Percentiles rank a stretch among this genome's conserved stretches.
Conservation (phyloP, 2,888 invertebrate species). For the Netelia virgata region DNA sequence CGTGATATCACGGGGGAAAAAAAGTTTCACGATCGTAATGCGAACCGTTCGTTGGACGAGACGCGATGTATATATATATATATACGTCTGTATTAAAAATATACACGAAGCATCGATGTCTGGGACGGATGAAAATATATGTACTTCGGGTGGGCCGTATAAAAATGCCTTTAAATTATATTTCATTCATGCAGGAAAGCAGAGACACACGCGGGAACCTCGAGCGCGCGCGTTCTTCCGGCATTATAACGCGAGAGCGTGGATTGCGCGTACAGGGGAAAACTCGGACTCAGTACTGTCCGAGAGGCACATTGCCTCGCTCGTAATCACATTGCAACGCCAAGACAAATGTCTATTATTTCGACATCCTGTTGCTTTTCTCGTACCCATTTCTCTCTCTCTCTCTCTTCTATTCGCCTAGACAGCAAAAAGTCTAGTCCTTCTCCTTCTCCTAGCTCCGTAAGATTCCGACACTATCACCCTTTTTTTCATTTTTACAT, state of each 20-base stretch:
- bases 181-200: constrained; percentile 82
- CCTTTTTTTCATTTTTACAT: no score
- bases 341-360: constrained; percentile 79
- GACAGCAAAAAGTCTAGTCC: constrained; percentile 51
- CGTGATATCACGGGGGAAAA: constrained; percentile 42
- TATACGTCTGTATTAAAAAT: not conserved
- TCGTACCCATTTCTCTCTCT: constrained; percentile 73
- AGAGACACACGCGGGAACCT: constrained; percentile 75
- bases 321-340: constrained; percentile 67
- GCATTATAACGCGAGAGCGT: constrained; percentile 47
- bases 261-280: constrained; percentile 67
- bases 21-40: constrained; percentile 46
- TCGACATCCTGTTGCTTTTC: constrained; percentile 79
- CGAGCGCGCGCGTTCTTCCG: constrained; percentile 67
- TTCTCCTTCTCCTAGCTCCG: constrained; percentile 15
- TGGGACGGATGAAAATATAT: constrained; percentile 79
- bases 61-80: not conserved
- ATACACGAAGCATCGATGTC: constrained; percentile 71
- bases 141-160: constrained; percentile 77
- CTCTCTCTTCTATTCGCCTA: constrained; percentile 56
- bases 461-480: constrained; percentile 2
- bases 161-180: constrained; percentile 76
- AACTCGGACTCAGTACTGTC: constrained; percentile 43
- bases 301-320: constrained; percentile 47
- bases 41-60: constrained; percentile 21